Evolutionary conservation across 2,888 invertebrate species (phyloP), one percentile per base, ranked within the genome.

Genomic region (Cheilosia vulpina): DNA sequence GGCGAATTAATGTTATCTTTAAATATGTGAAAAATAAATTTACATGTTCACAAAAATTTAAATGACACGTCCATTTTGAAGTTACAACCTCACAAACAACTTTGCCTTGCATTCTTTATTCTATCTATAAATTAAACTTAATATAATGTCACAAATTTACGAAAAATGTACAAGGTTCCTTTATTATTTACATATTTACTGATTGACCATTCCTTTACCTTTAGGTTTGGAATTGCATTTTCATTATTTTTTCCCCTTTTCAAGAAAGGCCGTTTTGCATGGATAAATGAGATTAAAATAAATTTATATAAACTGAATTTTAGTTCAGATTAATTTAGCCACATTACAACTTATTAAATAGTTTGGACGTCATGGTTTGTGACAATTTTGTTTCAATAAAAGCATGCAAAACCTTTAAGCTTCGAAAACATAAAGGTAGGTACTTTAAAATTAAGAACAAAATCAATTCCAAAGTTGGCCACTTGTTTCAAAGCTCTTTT

Each of bases 111-210:
- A 85, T 80, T 80, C 80, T 85, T 80, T 85, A 80, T 85, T 38
- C 85, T 85, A 85, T 76, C 80, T 85, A 84, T 79, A 63, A 57
- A 69, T 73, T 76, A 62, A 85, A 80, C 66, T 72, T 71, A 80
- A 72, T 17, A 62, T 58, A 63, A 55, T 66, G 43, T 55, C 65
- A 76, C 43, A 71, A 71, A 57, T 65, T 57, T 76, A 80, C 60
- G 21, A 50, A 66, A 72, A 71, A 85, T 85, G 55, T 85, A 85
- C 85, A 85, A 69, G 24, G 17, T 69, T 60, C 45, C 45, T 60
- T 80, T 58, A 60, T 50, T 85, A 85, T 85, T 60, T 85, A 85
- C 85, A 85, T 78, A 78, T 73, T 78, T 73, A 73, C 66, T 38
- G 55, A 21, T 72, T 45, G 43, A 38, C 13, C 41, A n/a, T 78